Conservation (phyloP, 2,113 vertebrate genomes). For the Phyllostomus hastatus region DNA sequence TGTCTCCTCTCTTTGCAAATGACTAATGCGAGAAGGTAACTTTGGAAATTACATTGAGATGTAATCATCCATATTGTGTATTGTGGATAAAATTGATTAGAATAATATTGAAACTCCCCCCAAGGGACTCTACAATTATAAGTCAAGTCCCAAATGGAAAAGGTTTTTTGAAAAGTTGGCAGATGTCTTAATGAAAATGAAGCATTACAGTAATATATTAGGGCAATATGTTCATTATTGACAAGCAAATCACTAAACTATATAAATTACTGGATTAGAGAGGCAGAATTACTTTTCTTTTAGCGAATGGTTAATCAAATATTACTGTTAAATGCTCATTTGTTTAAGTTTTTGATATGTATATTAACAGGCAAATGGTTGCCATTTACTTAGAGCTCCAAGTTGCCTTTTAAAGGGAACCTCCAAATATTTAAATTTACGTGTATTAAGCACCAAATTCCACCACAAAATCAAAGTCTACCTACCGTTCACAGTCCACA, state of each 20-base stretch:
- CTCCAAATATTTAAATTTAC: conserved; percentile 78
- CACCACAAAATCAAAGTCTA: conserved; percentile 39
- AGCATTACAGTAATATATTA: conserved; percentile 89
- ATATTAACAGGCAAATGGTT: conserved; percentile 77
- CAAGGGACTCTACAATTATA: conserved; percentile 86
- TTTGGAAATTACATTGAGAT: conserved; percentile 85
- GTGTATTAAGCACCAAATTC: conserved; percentile 71
- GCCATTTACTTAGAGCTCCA: conserved; percentile 57
- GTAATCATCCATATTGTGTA: conserved; percentile 87
- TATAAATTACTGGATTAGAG: conserved; percentile 85
- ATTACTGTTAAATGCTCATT: conserved; percentile 81
- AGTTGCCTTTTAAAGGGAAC: conserved; percentile 73
- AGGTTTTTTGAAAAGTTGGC: conserved; percentile 86
- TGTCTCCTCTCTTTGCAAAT: conserved; percentile 74
- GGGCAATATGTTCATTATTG: conserved; percentile 86
- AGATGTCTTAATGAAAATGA: conserved; percentile 92
- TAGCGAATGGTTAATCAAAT: conserved; percentile 84
- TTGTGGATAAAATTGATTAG: conserved; percentile 89
- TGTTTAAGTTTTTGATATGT: conserved; percentile 80
- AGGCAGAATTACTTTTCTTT: conserved; percentile 84
- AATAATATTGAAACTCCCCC: conserved; percentile 89
- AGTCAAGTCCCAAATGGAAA: conserved; percentile 85
- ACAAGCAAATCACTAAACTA: conserved; percentile 85
- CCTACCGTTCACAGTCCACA: background rate
- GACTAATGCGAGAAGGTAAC: conserved; percentile 84